Evolutionary conservation across 2,113 vertebrate species (phyloP), one percentile per base, ranked within the genome.

Genomic region (Chauna torquata): DNA sequence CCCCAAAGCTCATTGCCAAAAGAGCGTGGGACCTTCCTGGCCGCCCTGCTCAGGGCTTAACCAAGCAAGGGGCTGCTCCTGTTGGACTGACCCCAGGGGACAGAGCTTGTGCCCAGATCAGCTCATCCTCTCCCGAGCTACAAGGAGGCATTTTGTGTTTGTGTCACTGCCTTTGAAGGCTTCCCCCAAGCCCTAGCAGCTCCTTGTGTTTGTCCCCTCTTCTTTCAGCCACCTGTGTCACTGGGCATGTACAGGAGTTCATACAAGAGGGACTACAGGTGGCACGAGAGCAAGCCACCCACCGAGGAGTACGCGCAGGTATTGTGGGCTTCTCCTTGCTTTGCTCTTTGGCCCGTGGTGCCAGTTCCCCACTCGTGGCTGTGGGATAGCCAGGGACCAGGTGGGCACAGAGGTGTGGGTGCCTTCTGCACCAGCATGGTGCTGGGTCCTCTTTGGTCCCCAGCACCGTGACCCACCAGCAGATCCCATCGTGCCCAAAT

Each of bases 211-310:
- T 55, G 22, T 28, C 16, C 45, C 13, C 59, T 85, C 42, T 71
- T 14, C 3, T 64, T 84, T 25, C 79, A 98, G 98, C 71, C 25
- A 5, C 62, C 79, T 3, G 69, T 96, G 16, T 80, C 96, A 1
- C 77, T 40, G 20, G 95, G 88, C 44, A 94, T 47, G 50, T 98
- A 98, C 71, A 81, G 57, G 70, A 97, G 91, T 66, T 71, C 30
- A 0, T 97, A 98, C 49, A 91, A 40, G 81, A 75, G 77, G 5
- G 94, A 97, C 42, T 98, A 85, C 30, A 16, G 15, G 59, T 96
- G 90, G 74, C 90, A 44, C 0, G 2, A 66, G 23, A 19, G 74
- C 25, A 65, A 54, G 20, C 78, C 92, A 0, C 61, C 50, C 45
- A 58, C 0, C 0, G 34, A 81, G 68, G 75, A 87, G 1, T 45